phyloP scores from a whole-genome alignment of 1,140 invertebrate species.

The Radopholus similis region DNA sequence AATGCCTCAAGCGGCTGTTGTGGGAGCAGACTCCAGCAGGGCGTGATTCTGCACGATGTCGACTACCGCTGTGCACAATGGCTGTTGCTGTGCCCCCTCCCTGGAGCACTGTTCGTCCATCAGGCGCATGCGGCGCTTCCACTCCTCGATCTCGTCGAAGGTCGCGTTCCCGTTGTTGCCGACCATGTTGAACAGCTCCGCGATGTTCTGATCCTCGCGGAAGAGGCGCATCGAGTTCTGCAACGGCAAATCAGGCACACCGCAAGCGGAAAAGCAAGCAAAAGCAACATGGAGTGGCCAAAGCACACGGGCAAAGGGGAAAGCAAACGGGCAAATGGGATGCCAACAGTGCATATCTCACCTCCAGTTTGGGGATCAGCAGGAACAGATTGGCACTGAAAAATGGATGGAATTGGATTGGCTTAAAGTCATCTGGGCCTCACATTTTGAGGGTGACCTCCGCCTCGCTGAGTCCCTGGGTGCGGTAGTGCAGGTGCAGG shows the following conservation, averaged over 20 bases:
- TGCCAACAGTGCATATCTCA: constrained; percentile 13
- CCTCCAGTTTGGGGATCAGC: constrained; percentile 41
- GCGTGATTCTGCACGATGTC: too few relatives aligned
- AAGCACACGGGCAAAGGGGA: neutral
- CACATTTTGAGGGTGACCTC: constrained; percentile 25
- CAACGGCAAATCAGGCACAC: neutral
- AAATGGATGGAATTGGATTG: neutral
- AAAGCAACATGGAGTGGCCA: neutral
- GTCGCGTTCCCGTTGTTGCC: neutral
- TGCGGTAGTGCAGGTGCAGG: constrained; percentile 19
- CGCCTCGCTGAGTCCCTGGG: constrained; percentile 13
- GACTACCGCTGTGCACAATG: too few relatives aligned
- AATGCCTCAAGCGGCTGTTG: neutral
- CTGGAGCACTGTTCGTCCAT: too few relatives aligned
- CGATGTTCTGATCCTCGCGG: constrained; percentile 1
- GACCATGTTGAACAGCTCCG: neutral
- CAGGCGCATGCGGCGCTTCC: too few relatives aligned
- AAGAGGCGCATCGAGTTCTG: constrained; percentile 1
- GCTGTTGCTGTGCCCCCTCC: too few relatives aligned
- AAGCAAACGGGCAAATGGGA: neutral
- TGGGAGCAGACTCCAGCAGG: neutral
- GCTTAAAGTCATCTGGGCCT: neutral
- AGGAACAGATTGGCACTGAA: constrained; percentile 37
- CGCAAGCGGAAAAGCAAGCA: neutral
- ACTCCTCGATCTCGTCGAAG: neutral